A percentile compares a stretch with the other conserved stretches of the same genome.
These are phyloP conservation scores for Cynocephalus volans DNA, from an alignment of 2,113 vertebrate genomes.

Conservation along the genomic window DNA sequence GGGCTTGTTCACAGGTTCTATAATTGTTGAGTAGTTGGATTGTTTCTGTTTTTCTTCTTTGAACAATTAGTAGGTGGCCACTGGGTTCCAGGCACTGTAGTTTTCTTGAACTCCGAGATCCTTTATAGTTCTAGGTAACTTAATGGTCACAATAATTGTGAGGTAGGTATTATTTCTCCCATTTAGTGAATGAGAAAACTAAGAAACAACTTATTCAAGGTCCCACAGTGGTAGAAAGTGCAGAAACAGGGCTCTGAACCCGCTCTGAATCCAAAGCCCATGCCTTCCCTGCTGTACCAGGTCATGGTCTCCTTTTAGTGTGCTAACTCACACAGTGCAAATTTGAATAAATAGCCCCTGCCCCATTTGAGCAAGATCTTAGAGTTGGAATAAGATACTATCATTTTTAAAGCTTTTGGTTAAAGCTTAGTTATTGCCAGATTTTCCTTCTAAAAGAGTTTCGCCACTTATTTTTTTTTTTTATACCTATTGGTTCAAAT, in stretches of 20 bases:
- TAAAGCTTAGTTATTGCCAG: background rate
- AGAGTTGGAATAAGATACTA: background rate
- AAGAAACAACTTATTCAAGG: background rate
- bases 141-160: background rate
- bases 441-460: background rate
- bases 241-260: background rate
- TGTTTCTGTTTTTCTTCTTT: background rate
- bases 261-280: background rate
- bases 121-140: background rate
- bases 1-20: background rate
- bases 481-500: background rate
- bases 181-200: background rate
- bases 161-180: background rate
- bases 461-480: background rate
- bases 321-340: accelerated
- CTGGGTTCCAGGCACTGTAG: background rate
- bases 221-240: background rate
- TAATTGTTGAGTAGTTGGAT: background rate
- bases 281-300: background rate
- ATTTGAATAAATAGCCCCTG: background rate
- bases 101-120: background rate
- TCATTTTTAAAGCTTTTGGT: background rate
- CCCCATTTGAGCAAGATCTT: background rate
- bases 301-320: background rate
- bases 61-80: background rate